Evolutionary conservation across 2,113 vertebrate genomes (phyloP), one percentile per base, ranked within the genome.

Genomic region (Athene noctua): DNA sequence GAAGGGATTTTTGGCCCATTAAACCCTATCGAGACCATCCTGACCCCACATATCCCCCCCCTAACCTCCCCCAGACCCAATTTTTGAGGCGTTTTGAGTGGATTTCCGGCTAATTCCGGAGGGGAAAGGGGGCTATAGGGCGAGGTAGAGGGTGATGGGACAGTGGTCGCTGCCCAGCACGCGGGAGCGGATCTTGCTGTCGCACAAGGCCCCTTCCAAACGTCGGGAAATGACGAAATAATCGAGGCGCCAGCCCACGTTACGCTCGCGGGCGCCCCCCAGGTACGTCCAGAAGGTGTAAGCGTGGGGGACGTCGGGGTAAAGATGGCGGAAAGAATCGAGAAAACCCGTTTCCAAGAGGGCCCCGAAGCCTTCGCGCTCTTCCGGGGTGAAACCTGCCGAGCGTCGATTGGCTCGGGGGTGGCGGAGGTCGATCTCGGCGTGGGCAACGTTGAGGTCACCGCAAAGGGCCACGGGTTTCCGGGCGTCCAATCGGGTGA

Each of bases 271-370:
- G 5, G 87, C 87, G 0, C 27, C 70, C 9, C 87, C 87, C 68
- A 89, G 52, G 78, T 89, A 89, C 1, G 87, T 89, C 87, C 87
- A 89, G 78, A 89, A 89, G 52, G 87, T 89, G 78, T 74, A 89
- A 18, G 87, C 87, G 7, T 79, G 59, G 1, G 36, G 21, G 5
- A 54, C 58, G 44, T 51, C 52, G 0, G 87, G 87, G 44, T 89
- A 89, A 5, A 89, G 87, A 20, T 44, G 68, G 1, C 87, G 68
- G 68, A 89, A 89, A 44, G 68, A 51, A 3, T 89, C 86, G 3
- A 59, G 36, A 17, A 89, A 81, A 2, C 78, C 86, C 25, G 11
- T 42, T 42, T 42, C 42, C 13, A 42, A 42, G 42, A 42, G 5
- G 68, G 13, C 21, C 0, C 30, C 0, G 68, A 89, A 89, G 5